Percentiles rank a stretch among this genome's conserved stretches.
These are phyloP conservation scores for Perccottus glenii DNA, from an alignment of 2,113 vertebrate species.

Conservation along the genomic window DNA sequence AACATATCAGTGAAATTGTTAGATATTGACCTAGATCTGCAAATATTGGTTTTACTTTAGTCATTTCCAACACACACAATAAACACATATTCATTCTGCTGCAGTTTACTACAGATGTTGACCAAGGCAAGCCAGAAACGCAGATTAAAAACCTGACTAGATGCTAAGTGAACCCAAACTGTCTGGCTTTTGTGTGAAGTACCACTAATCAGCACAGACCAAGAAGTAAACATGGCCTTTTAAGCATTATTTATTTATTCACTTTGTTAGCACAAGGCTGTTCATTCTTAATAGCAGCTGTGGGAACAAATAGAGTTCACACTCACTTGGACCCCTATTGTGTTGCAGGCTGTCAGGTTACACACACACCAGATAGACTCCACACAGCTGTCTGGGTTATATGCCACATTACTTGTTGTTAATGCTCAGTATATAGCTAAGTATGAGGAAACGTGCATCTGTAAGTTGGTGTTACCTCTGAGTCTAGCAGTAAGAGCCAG, in stretches of 20 bases:
- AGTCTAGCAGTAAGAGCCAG: no score
- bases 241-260: constrained; percentile 76
- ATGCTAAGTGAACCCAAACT: no score
- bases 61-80: no score
- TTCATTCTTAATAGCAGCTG: constrained; percentile 70
- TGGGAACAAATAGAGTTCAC: constrained; percentile 66
- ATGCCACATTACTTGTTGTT: constrained; percentile 42
- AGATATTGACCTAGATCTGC: no score
- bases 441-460: not conserved
- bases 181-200: constrained; percentile 34
- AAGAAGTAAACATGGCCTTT: constrained; percentile 64
- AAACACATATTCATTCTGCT: no score
- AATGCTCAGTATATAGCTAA: not conserved
- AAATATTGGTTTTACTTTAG: no score
- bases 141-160: not conserved
- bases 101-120: not conserved
- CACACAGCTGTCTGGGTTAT: constrained; percentile 52
- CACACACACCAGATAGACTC: constrained; percentile 35
- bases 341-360: constrained; percentile 65
- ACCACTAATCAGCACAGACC: constrained; percentile 52
- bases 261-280: constrained; percentile 72
- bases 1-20: no score
- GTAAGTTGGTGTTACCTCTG: not conserved
- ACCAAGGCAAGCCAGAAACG: not conserved
- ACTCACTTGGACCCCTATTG: constrained; percentile 67